phyloP scores from a whole-genome alignment of 2,888 invertebrate species.

The Zaprionus obscuricornis region DNA sequence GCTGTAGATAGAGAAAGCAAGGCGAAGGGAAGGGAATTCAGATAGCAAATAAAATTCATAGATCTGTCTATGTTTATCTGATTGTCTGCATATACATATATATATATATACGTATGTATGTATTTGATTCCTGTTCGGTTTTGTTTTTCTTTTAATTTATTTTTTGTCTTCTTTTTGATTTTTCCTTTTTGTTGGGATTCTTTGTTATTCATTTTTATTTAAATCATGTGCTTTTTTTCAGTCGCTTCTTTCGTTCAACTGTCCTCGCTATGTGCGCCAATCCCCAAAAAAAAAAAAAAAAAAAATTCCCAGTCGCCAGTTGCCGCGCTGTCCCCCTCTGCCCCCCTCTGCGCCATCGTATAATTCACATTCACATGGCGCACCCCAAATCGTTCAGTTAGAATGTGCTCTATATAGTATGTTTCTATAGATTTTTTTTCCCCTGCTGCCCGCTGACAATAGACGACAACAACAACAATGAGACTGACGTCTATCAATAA shows the following conservation, averaged over 20 bases:
- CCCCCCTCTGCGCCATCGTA: background rate
- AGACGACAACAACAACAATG: too few relatives aligned
- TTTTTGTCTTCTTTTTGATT: too few relatives aligned
- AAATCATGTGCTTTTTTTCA: conserved; percentile 69
- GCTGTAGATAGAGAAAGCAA: background rate
- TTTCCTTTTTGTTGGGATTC: conserved; percentile 51
- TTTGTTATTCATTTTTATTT: conserved; percentile 59
- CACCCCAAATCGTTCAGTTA: conserved; percentile 9
- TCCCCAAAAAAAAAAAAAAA: conserved; percentile 18
- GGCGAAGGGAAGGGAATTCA: background rate
- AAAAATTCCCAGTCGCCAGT: conserved; percentile 1
- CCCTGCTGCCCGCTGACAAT: conserved; percentile 43
- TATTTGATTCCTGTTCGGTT: conserved; percentile 12
- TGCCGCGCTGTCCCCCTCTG: background rate
- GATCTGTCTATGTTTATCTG: conserved; percentile 33
- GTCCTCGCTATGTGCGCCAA: conserved; percentile 43
- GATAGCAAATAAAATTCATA: conserved; percentile 25
- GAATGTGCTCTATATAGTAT: conserved; percentile 18
- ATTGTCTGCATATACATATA: conserved; percentile 46
- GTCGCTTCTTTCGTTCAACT: conserved; percentile 20
- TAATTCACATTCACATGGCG: background rate
- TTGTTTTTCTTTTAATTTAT: conserved; percentile 23
- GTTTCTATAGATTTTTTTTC: conserved; percentile 39
- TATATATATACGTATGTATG: conserved; percentile 6
- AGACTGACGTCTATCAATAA: conserved; percentile 77